These are phyloP conservation scores for Heliconius cydno DNA, from an alignment of 2,888 invertebrate species.

Conservation along the genomic window DNA sequence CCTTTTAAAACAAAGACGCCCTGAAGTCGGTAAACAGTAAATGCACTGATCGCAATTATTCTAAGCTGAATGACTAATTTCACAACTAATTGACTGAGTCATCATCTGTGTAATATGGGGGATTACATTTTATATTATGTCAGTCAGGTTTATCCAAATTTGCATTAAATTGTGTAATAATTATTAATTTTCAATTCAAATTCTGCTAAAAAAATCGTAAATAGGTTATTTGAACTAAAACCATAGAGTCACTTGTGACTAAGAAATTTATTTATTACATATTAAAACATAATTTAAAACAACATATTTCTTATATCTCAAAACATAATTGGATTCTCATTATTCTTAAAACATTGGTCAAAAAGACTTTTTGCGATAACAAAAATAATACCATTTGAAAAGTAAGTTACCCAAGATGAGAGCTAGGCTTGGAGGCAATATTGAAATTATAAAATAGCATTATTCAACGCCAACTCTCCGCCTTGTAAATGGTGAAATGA, in stretches of 20 bases:
- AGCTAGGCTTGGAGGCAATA: conserved; percentile 38
- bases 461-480: conserved; percentile 14
- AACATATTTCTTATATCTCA: conserved; percentile 21
- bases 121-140: background rate
- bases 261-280: conserved; percentile 29
- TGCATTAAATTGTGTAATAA: conserved; percentile 5
- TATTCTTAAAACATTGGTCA: conserved; percentile 23
- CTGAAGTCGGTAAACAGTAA: background rate
- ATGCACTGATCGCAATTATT: conserved; percentile 5
- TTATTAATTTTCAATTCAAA: background rate
- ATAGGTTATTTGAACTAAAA: conserved; percentile 27
- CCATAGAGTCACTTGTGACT: conserved; percentile 21
- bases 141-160: conserved; percentile 2
- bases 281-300: conserved; percentile 9
- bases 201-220: background rate
- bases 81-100: conserved; percentile 15
- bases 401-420: conserved; percentile 10
- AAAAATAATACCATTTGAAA: conserved; percentile 24
- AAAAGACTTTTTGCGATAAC: conserved; percentile 23
- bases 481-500: conserved; percentile 51
- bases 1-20: background rate
- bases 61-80: conserved; percentile 10
- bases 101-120: conserved; percentile 4
- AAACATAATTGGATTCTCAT: conserved; percentile 25
- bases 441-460: conserved; percentile 37